Evolutionary conservation across 2,888 invertebrate species (phyloP).

Genomic region (Eulithis prunata): DNA sequence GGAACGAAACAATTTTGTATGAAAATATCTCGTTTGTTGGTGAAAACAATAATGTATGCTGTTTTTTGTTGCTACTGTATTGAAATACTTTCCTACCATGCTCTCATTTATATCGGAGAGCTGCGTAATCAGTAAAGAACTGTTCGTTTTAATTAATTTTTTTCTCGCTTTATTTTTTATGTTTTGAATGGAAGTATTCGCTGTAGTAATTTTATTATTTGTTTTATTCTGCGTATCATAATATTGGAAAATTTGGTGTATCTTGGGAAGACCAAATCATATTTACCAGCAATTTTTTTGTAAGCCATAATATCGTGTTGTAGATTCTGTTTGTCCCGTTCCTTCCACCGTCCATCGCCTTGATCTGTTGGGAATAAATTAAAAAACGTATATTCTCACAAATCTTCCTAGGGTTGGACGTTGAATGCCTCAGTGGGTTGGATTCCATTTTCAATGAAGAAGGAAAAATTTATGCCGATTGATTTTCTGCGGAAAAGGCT

Average conservation of each 20-base stretch:
- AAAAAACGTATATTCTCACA: slow-evolving; percentile 47
- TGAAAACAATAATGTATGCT: neutral
- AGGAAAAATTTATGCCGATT: slow-evolving; percentile 48
- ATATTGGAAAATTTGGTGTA: no score
- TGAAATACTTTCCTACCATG: neutral
- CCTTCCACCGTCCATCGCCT: slow-evolving; percentile 75
- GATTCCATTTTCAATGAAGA: slow-evolving; percentile 53
- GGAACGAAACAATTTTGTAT: slow-evolving; percentile 7
- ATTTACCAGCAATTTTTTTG: slow-evolving; percentile 66
- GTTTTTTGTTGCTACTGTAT: neutral
- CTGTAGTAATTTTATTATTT: neutral
- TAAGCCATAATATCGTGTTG: slow-evolving; percentile 66
- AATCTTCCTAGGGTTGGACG: slow-evolving; percentile 46
- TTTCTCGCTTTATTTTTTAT: neutral
- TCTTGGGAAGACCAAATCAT: neutral
- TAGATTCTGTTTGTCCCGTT: slow-evolving; percentile 62
- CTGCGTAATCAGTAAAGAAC: no score
- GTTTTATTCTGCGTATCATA: neutral
- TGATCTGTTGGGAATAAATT: slow-evolving; percentile 63
- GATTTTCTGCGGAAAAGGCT: slow-evolving; percentile 47
- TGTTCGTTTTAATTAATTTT: no score
- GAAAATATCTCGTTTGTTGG: slow-evolving; percentile 2
- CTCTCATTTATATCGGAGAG: no score
- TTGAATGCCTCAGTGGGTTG: slow-evolving; percentile 37
- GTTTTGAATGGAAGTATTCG: no score